A percentile compares a stretch with the other conserved stretches of the same genome.
These are phyloP conservation scores for Catonia carolina DNA, from an alignment of 2,888 invertebrate species.

Conservation along the genomic window DNA sequence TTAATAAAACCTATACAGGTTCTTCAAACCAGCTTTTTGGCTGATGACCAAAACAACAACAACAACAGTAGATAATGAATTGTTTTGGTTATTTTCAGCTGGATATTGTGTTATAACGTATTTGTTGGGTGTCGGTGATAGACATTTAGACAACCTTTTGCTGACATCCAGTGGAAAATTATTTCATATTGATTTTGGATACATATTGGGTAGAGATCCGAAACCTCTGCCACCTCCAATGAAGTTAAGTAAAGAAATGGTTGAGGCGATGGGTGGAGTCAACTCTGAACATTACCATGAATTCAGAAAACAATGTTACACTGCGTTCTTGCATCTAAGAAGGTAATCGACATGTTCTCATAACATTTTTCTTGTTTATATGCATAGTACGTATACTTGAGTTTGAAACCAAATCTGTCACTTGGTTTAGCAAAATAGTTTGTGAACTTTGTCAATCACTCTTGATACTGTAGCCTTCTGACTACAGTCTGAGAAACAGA, in stretches of 20 bases:
- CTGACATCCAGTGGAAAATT: constrained; percentile 83
- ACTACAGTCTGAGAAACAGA: too few species aligned
- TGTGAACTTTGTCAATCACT: too few species aligned
- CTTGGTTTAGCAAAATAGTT: too few species aligned
- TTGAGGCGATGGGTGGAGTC: constrained; percentile 92
- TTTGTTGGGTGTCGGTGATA: constrained; percentile 92
- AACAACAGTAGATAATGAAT: too few species aligned
- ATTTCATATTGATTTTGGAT: constrained; percentile 98
- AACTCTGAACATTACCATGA: constrained; percentile 88
- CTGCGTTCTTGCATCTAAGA: constrained; percentile 89
- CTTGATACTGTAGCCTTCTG: too few species aligned
- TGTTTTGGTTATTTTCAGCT: constrained; percentile 47
- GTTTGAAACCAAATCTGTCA: too few species aligned
- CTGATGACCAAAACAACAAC: too few species aligned
- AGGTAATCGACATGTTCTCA: too few species aligned
- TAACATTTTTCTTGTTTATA: too few species aligned
- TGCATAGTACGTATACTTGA: too few species aligned
- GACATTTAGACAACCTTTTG: constrained; percentile 94
- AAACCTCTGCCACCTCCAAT: constrained; percentile 98
- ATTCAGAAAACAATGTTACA: constrained; percentile 91
- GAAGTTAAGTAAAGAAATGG: constrained; percentile 99
- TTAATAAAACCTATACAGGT: too few species aligned
- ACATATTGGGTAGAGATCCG: constrained; percentile 94
- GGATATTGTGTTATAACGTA: constrained; percentile 99
- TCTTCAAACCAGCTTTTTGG: too few species aligned